These are phyloP conservation scores for Glaucidium brasilianum DNA, from an alignment of 2,113 vertebrate genomes.

Conservation along the genomic window DNA sequence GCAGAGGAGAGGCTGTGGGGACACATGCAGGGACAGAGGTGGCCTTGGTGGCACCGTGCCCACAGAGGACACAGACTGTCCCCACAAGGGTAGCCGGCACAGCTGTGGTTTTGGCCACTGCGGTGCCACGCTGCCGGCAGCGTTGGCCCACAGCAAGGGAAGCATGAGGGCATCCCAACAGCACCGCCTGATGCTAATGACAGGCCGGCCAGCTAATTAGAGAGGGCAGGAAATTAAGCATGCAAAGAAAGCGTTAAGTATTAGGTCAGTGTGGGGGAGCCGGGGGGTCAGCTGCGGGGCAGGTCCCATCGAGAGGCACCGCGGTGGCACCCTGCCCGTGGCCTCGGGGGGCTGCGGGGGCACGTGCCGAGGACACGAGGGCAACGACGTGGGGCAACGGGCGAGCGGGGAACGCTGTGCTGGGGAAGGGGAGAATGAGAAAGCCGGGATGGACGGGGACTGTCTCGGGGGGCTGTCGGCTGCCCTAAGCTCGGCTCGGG, in stretches of 20 bases:
- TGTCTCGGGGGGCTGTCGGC: accelerated
- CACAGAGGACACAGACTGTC: neutral
- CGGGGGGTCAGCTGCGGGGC: neutral
- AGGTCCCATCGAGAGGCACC: neutral
- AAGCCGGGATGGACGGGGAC: accelerated
- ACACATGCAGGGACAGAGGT: neutral
- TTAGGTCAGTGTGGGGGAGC: neutral
- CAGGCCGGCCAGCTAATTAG: neutral
- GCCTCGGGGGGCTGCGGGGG: neutral
- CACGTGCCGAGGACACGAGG: accelerated
- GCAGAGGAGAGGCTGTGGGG: neutral
- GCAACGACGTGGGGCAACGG: no score
- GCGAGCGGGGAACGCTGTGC: accelerated
- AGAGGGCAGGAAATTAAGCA: neutral
- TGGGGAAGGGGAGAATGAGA: accelerated
- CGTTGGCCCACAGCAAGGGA: accelerated
- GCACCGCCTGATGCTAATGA: neutral
- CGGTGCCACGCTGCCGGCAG: accelerated
- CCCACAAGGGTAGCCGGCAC: accelerated
- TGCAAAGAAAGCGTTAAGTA: neutral
- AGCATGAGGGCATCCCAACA: neutral
- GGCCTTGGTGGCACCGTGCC: neutral
- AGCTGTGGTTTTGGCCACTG: accelerated
- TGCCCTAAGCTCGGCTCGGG: neutral
- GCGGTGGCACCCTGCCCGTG: neutral